Evolutionary conservation across 2,888 invertebrate species (phyloP), one percentile per base, ranked within the genome.

Genomic region (Anthophora plumipes): DNA sequence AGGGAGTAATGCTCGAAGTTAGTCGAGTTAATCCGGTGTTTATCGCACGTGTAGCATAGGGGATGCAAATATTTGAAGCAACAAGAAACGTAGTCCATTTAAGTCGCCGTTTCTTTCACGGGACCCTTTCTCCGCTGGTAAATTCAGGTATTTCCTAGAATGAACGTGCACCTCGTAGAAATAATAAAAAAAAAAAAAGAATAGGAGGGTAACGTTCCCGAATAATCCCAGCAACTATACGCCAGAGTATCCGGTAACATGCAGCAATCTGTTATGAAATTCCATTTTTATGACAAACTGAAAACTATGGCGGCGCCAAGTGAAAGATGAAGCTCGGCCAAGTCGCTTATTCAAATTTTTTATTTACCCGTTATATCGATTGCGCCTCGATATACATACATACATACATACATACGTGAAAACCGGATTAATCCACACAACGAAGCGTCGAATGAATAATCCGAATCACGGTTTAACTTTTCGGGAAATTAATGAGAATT

Each of bases 401-500:
- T 17, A 7, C 22, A 9, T 17, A 31, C 31, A 55, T 14, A 17
- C 59, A 59, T 8, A 20, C 6, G 7, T 11, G 14, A 41, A 31
- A 41, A 41, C 22, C 14, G 22, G 39, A 59, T 57, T 48, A 59
- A 59, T 46, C 37, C 37, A 46, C 25, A 48, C 14, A 8, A 14
- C 37, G n/a, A 46, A 57, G 37, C 46, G 31, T 31, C 31, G 14
- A 57, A 37, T 59, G 48, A 52, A 48, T 68, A 68, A 68, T 37
- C 31, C 46, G 17, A 14, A 12, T 54, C 54, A 25, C 41, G 43
- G 37, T 41, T 54, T 66, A 11, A 55, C 43, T 43, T 64, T 55
- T 55, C 64, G 46, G 37, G 37, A 37, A 52, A 73, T 41, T 12
- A 31, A 55, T 55, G 41, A 68, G 31, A 48, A 73, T 77, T 63